Percentiles rank a stretch among this genome's conserved stretches.
phyloP scores from a whole-genome alignment of 2,797 vertebrate species.

The Erpetoichthys calabaricus region DNA sequence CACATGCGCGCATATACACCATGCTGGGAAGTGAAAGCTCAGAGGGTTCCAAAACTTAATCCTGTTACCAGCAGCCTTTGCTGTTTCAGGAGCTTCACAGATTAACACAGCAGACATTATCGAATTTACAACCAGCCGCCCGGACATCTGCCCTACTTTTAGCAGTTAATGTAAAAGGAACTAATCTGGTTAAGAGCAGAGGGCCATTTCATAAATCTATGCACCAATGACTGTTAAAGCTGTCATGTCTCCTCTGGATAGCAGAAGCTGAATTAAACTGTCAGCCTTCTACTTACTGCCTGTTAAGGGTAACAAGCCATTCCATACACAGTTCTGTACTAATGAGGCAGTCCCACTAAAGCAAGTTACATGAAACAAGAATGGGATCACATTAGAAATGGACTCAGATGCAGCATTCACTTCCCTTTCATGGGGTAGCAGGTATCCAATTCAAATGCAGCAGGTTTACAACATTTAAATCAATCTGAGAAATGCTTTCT shows the following conservation, averaged over 20 bases:
- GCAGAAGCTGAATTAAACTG: conserved; percentile 41
- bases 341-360: conserved; percentile 31
- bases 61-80: conserved; percentile 67
- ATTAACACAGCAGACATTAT: conserved; percentile 65
- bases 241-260: conserved; percentile 45
- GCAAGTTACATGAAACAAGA: conserved; percentile 9
- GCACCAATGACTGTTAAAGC: conserved; percentile 45
- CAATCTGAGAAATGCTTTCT: conserved; percentile 1
- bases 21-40: conserved; percentile 37
- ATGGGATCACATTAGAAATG: background rate
- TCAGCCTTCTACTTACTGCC: conserved; percentile 38
- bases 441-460: background rate
- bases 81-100: conserved; percentile 39
- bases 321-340: conserved; percentile 38
- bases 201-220: conserved; percentile 53
- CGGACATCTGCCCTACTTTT: conserved; percentile 84
- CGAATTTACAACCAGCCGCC: conserved; percentile 68
- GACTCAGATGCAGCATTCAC: background rate
- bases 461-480: background rate
- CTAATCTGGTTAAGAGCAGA: conserved; percentile 70
- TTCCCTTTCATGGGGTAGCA: background rate
- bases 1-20: background rate
- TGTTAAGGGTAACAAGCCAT: conserved; percentile 41
- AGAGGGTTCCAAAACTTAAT: conserved; percentile 49
- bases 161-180: conserved; percentile 52